Percentiles rank a stretch among this genome's conserved stretches.
Conservation (phyloP, 2,113 vertebrate species). For the Columba janthina region DNA sequence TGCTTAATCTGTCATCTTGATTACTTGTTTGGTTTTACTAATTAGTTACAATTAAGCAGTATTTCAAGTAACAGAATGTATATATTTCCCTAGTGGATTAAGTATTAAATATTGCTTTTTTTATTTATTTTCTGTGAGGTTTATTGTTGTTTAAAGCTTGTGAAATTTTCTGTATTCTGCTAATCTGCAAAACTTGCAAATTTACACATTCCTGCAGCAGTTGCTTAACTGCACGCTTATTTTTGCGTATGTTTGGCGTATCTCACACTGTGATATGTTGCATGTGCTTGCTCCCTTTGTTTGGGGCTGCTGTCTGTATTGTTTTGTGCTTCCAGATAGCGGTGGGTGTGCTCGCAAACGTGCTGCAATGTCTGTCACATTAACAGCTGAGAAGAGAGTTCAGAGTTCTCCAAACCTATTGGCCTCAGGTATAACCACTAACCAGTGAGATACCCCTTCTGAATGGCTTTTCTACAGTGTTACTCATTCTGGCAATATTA, state of each 20-base stretch:
- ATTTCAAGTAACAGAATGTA: slow-evolving; percentile 24
- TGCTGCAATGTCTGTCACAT: slow-evolving; percentile 89
- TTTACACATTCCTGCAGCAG: neutral
- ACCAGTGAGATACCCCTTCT: neutral
- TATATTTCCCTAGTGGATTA: neutral
- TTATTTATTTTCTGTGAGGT: neutral
- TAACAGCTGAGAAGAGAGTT: slow-evolving; percentile 98
- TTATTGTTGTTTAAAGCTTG: slow-evolving; percentile 28
- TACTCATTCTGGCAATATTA: neutral
- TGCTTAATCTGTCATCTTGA: slow-evolving; percentile 27
- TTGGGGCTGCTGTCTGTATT: slow-evolving; percentile 78
- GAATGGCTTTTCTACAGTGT: slow-evolving; percentile 20
- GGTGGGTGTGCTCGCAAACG: slow-evolving; percentile 91
- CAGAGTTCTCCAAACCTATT: slow-evolving; percentile 96
- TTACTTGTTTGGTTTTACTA: slow-evolving; percentile 17
- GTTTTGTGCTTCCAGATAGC: slow-evolving; percentile 94
- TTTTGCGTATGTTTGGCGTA: neutral
- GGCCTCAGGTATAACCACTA: slow-evolving; percentile 88
- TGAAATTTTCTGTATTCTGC: slow-evolving; percentile 14
- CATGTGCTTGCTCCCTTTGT: slow-evolving; percentile 81
- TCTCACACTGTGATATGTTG: slow-evolving; percentile 31
- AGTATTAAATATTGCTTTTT: neutral
- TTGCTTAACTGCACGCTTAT: slow-evolving; percentile 42
- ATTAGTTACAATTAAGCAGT: slow-evolving; percentile 9
- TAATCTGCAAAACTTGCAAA: neutral